Evolutionary conservation across 2,113 vertebrate species (phyloP).

Genomic region (Meles meles): DNA sequence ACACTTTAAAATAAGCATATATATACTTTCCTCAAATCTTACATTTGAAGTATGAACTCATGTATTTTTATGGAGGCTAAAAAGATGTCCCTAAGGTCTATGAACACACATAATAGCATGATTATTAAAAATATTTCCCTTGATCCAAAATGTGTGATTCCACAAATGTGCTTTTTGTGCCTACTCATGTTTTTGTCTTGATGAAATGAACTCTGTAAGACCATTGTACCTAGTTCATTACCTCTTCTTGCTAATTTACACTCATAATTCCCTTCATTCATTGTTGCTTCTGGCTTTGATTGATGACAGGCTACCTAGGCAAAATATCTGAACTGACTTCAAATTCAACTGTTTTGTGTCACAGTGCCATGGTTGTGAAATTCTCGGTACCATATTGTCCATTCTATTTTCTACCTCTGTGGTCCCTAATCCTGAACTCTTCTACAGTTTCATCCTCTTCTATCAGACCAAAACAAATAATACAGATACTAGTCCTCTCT

Average conservation of each 20-base stretch:
- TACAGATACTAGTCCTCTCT: not conserved
- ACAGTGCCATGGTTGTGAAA: not conserved
- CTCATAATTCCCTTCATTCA: not conserved
- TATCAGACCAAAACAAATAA: not conserved
- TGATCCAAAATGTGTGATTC: not conserved
- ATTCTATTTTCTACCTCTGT: not conserved
- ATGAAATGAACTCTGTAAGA: not conserved
- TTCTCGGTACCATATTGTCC: not conserved
- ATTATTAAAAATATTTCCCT: conserved; percentile 37
- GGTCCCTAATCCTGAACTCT: not conserved
- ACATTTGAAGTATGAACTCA: not conserved
- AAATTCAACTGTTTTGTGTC: not conserved
- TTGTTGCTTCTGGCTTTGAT: not conserved
- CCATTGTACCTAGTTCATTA: not conserved
- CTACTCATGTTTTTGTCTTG: not conserved
- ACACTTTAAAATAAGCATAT: not conserved
- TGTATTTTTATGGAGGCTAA: not conserved
- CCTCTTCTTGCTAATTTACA: not conserved
- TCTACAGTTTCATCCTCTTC: not conserved
- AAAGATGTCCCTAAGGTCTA: not conserved
- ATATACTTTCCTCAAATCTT: not conserved
- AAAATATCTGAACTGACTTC: not conserved
- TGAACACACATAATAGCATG: not conserved
- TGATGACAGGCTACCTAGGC: not conserved
- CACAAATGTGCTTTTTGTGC: not conserved